Percentiles rank a stretch among this genome's conserved stretches.
Conservation (phyloP, 2,113 vertebrate species). For the Passer montanus region DNA sequence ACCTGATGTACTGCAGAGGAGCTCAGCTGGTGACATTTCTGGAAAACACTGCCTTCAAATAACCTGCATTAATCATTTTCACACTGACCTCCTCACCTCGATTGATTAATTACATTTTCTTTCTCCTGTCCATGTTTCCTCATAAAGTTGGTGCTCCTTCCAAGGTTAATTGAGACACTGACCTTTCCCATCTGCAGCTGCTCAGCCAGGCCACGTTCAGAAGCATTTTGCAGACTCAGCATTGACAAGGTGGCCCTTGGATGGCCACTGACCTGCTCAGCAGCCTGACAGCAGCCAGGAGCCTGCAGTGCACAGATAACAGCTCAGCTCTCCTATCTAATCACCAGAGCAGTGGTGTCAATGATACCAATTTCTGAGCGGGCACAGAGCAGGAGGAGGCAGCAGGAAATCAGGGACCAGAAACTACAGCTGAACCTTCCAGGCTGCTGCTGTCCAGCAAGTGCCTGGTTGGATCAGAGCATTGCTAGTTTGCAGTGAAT, state of each 20-base stretch:
- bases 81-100: constrained; percentile 45
- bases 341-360: not conserved
- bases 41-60: constrained; percentile 41
- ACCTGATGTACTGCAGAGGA: not conserved
- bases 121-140: constrained; percentile 47
- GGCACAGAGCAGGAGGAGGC: not conserved
- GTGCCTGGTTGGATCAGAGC: not conserved
- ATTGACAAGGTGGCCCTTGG: constrained; percentile 34
- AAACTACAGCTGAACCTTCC: not conserved
- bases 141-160: constrained; percentile 58
- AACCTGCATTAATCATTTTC: constrained; percentile 70
- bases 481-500: not conserved
- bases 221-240: constrained; percentile 64
- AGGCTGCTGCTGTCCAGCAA: not conserved
- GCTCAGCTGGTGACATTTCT: constrained; percentile 53
- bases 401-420: not conserved
- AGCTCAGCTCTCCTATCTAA: not conserved
- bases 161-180: constrained; percentile 77
- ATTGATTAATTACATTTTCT: constrained; percentile 70
- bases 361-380: not conserved
- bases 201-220: not conserved
- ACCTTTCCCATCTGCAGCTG: constrained; percentile 61
- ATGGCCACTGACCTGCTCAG: constrained; percentile 15
- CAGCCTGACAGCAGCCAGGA: constrained; percentile 4
- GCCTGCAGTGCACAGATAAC: not conserved